A percentile compares a stretch with the other conserved stretches of the same genome.
phyloP scores from a whole-genome alignment of 1,140 invertebrate genomes.

The Diachasma alloeum region DNA sequence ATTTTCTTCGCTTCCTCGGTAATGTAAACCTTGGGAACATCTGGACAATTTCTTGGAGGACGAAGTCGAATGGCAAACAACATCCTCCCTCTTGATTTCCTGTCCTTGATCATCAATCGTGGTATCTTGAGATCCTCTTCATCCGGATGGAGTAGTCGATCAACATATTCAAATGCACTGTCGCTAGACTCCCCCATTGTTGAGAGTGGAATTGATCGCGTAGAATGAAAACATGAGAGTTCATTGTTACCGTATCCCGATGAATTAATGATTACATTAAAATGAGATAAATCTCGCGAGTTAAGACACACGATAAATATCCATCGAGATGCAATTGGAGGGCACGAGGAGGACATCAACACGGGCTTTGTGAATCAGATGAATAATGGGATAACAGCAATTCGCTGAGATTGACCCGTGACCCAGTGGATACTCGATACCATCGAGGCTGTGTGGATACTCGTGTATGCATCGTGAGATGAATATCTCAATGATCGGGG shows the following conservation, averaged over 20 bases:
- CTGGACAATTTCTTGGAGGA: not conserved
- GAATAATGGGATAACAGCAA: not conserved
- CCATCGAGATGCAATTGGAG: not conserved
- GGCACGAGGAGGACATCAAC: not conserved
- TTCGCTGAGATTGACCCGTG: not conserved
- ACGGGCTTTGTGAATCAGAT: not conserved
- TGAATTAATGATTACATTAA: not conserved
- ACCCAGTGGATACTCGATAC: not conserved
- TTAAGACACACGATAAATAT: not conserved
- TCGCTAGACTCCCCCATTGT: not conserved
- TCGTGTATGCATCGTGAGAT: not conserved
- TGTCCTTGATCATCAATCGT: too few relatives aligned
- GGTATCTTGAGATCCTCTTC: too few relatives aligned
- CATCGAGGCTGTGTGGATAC: not conserved
- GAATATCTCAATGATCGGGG: not conserved
- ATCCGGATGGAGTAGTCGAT: too few relatives aligned
- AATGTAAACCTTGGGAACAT: not conserved
- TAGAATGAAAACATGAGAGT: not conserved
- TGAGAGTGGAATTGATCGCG: not conserved
- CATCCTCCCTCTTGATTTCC: too few relatives aligned
- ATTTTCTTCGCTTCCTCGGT: not conserved
- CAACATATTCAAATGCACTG: too few relatives aligned
- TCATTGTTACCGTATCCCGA: not conserved
- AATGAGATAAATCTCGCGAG: not conserved
- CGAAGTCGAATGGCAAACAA: not conserved